Conservation (phyloP, 2,888 invertebrate species). For the Pollenia angustigena region DNA sequence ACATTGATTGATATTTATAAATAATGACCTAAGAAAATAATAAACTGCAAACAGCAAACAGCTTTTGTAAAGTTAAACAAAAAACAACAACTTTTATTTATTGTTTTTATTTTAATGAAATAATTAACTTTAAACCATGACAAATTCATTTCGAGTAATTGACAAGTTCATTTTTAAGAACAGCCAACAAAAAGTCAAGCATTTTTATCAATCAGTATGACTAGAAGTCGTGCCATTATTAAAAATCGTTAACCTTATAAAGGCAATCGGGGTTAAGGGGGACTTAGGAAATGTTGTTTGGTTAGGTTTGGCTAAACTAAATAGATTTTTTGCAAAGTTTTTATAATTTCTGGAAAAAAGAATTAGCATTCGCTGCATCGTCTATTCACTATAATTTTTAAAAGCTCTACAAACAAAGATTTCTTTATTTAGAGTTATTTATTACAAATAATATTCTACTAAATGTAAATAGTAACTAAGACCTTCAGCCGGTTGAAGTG, state of each 20-base stretch:
- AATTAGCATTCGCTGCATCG: no score
- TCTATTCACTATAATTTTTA: no score
- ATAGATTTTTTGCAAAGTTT: no score
- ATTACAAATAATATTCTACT: no score
- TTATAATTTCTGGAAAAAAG: no score
- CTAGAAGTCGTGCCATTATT: background rate
- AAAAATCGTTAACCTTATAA: background rate
- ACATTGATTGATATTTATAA: constrained; percentile 72
- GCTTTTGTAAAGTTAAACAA: background rate
- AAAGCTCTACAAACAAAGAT: no score
- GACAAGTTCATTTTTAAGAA: constrained; percentile 51
- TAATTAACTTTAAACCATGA: constrained; percentile 68
- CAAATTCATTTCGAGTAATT: constrained; percentile 64
- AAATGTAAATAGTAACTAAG: no score
- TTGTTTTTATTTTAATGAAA: constrained; percentile 36
- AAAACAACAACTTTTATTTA: constrained; percentile 14
- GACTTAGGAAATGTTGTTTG: background rate
- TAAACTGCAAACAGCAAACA: constrained; percentile 8
- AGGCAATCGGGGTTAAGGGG: background rate
- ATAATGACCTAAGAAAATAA: constrained; percentile 60
- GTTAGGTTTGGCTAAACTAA: no score
- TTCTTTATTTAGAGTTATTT: no score
- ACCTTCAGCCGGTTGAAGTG: no score
- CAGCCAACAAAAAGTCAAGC: background rate
- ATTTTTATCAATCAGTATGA: constrained; percentile 23